These are phyloP conservation scores for Erebia aethiops DNA, from an alignment of 2,888 invertebrate genomes.

Conservation along the genomic window DNA sequence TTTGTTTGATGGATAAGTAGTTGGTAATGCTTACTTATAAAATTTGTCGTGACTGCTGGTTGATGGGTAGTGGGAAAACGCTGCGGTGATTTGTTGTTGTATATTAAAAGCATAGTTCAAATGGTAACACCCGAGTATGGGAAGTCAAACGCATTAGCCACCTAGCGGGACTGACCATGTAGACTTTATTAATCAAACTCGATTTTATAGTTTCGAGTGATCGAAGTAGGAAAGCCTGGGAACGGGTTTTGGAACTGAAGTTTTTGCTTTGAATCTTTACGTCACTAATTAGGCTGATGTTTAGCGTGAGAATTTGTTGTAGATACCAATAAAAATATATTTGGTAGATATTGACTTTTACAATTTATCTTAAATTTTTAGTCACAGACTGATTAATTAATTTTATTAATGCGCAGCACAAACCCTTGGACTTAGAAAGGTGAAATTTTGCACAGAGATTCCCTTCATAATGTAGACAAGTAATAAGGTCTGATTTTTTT, in stretches of 20 bases:
- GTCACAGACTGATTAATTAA: no score
- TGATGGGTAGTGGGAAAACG: conserved; percentile 74
- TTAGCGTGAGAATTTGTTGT: conserved; percentile 17
- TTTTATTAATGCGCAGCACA: no score
- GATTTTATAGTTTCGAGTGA: conserved; percentile 36
- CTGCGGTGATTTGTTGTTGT: conserved; percentile 73
- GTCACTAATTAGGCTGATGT: conserved; percentile 31
- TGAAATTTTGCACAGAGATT: no score
- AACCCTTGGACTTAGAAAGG: no score
- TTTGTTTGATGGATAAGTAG: conserved; percentile 59
- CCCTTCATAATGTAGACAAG: no score
- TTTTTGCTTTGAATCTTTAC: conserved; percentile 29
- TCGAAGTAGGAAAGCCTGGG: conserved; percentile 34
- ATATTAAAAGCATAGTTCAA: conserved; percentile 78
- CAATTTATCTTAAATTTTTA: no score
- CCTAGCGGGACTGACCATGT: conserved; percentile 74
- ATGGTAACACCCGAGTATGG: conserved; percentile 71
- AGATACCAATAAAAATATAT: not conserved
- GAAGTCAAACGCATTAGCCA: conserved; percentile 81
- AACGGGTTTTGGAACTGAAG: conserved; percentile 30
- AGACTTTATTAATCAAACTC: conserved; percentile 71
- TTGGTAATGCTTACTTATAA: conserved; percentile 66
- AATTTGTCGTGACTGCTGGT: conserved; percentile 78
- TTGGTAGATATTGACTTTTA: no score
- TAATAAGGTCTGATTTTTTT: no score